Evolutionary conservation across 2,888 invertebrate species (phyloP), one percentile per base, ranked within the genome.

Genomic region (Erynnis tages): DNA sequence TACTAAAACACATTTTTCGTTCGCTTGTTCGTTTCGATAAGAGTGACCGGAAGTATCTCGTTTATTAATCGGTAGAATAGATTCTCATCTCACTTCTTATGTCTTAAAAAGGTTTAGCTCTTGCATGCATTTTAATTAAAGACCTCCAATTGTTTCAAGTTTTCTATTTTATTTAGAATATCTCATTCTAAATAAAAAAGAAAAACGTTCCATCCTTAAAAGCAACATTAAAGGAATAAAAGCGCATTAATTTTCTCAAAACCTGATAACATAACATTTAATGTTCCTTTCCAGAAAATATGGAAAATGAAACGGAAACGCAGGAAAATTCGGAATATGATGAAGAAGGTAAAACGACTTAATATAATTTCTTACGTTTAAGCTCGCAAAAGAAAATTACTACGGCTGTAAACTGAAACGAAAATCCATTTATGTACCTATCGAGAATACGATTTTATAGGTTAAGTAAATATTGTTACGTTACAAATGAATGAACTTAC

Each of bases 321-420:
- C 73, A 74, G 57, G 79, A 77, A 57, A 73, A 81, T 58, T 79
- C 79, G 0, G 81, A 84, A 40, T 76, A 86, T 45, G 84, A 90
- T 19, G 88, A 87, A 54, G 90, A 90, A 67, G 90, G 91, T 90
- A 75, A 77, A 65, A 13, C 62, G 34, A 54, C 40, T 48, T 40
- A 32, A 38, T 46, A 38, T 37, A 44, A 54, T 45, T 47, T 38
- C 14, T 32, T 48, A 40, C 14, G n/a, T 44, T 29, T 48, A 29
- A 48, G 38, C 21, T 37, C 25, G 17, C 21, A 23, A 30, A 21
- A 5, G 38, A 40, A 48, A 38, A 48, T 40, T 48, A 46, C 25
- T 27, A 35, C 25, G 46, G 16, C 19, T 27, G 34, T 45, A 34
- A 16, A 34, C 34, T 34, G 34, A 32, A 16, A 25, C 23, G 17